Evolutionary conservation across 2,113 vertebrate genomes (phyloP), one percentile per base, ranked within the genome.

Genomic region (Hippocampus mohnikei): DNA sequence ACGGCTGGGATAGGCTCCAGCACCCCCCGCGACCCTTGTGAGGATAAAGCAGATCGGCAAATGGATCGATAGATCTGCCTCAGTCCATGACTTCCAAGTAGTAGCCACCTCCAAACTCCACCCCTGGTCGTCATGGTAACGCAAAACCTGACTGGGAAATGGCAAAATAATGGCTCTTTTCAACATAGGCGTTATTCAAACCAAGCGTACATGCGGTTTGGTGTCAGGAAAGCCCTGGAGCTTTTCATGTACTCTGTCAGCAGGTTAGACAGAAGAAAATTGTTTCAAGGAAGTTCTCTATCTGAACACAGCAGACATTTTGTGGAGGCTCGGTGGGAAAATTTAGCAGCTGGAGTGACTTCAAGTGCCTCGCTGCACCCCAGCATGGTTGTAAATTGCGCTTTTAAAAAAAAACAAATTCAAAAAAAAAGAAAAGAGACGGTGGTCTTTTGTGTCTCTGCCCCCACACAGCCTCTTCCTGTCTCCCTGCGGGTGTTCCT

Each of bases 251-350:
- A 27, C 42, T 18, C 2, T 44, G 13, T 27, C 63, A 65, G 63
- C 41, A 65, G 41, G 23, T 65, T 44, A 23, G 61, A 23, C 40
- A 40, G n/a, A 63, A 60, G 33, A 42, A 64, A 42, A 13, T 46
- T 21, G 50, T 55, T 50, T 55, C n/a, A n/a, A 11, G 21, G 18
- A 55, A 52, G 61, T 42, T 67, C 20, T 3, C 9, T 56, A 48
- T 76, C 29, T 69, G n/a, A 75, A 73, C 59, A n/a, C 76, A 63
- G 29, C 25, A 62, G 46, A 12, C 3, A 18, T 70, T 67, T 75
- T 62, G 62, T 2, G 37, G 53, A 25, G 42, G 53, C 23, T 62
- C 21, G 62, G 55, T 73, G 41, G 60, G 48, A 70, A 66, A 46
- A 25, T 25, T 37, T 60, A 67, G 66, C 73, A 70, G 13, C 55